Evolutionary conservation across 2,797 vertebrate genomes (phyloP), one percentile per base, ranked within the genome.

Genomic region (Aselliscus stoliczkanus): DNA sequence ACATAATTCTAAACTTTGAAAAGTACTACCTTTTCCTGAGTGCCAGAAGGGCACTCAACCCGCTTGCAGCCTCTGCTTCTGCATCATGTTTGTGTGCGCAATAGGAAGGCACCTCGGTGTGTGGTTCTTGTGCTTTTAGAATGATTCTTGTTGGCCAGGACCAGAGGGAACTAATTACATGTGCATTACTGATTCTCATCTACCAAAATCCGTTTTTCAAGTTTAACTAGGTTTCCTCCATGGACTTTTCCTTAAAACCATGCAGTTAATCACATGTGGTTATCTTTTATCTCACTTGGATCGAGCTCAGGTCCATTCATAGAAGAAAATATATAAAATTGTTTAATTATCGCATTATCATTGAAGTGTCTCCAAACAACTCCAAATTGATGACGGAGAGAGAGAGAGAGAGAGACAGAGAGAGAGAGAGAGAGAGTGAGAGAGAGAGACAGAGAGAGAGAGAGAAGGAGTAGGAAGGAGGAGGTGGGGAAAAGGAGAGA

Each of bases 161-260:
- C 64, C 54, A 83, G 52, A 93, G 27, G 73, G 44, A 76, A 93
- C 52, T 91, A 67, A 69, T 94, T 97, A 83, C 12, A 31, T 58
- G 39, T 64, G 42, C 34, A 77, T 94, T 81, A 65, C 81, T 93
- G 72, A 84, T 56, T 93, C 23, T 34, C 29, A 69, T 56, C 72
- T 58, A 80, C 31, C 21, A 72, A 86, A 93, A 73, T 62, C n/a
- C n/a, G 87, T 75, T 93, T 92, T 82, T 80, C 47, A 93, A 88
- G 73, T 75, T 87, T 90, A 86, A 92, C 8, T 94, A 77, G 67
- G 18, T 39, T 92, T 96, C 42, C 39, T 97, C 60, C 83, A 15
- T 65, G 39, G 20, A 62, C 50, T 84, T 70, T 92, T 89, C 29
- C 58, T 91, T 90, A 83, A 94, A 93, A 72, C 58, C 50, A 73